phyloP scores from a whole-genome alignment of 1,140 invertebrate genomes.

The Euglossa dilemma region DNA sequence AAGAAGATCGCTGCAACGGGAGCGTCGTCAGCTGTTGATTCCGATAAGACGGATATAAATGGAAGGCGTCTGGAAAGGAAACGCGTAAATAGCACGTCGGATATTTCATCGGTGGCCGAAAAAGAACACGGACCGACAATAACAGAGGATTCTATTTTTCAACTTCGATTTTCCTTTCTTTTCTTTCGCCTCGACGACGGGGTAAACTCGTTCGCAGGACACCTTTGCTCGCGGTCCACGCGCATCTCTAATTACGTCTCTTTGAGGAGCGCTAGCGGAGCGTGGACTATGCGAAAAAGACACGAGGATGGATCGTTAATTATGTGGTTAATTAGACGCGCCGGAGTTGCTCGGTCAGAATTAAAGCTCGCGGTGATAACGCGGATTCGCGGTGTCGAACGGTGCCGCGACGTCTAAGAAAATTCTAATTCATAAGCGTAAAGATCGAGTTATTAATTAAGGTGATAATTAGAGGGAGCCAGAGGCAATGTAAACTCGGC shows the following conservation, averaged over 20 bases:
- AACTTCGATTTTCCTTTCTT: background rate
- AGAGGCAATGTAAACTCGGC: slow-evolving; percentile 10
- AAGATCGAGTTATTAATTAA: slow-evolving; percentile 45
- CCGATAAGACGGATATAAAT: background rate
- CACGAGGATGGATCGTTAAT: slow-evolving; percentile 26
- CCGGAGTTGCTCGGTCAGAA: background rate
- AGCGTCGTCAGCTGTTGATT: background rate
- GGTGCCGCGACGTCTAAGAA: background rate
- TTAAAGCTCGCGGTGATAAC: slow-evolving; percentile 10
- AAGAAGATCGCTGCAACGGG: background rate
- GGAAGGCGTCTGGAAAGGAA: no score
- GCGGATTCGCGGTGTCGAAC: slow-evolving; percentile 9
- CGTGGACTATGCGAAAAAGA: background rate
- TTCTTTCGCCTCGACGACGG: background rate
- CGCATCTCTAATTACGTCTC: slow-evolving; percentile 10
- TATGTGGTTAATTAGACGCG: slow-evolving; percentile 39
- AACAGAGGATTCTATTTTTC: background rate
- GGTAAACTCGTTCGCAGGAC: background rate
- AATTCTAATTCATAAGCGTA: slow-evolving; percentile 18
- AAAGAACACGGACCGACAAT: no score
- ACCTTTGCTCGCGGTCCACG: background rate
- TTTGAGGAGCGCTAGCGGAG: slow-evolving; percentile 15
- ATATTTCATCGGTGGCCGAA: no score
- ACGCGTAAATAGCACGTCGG: no score
- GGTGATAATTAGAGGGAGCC: slow-evolving; percentile 19